Base-by-base conservation (phyloP, 2,797 vertebrate species). In the Diglossa cyanea region DNA sequence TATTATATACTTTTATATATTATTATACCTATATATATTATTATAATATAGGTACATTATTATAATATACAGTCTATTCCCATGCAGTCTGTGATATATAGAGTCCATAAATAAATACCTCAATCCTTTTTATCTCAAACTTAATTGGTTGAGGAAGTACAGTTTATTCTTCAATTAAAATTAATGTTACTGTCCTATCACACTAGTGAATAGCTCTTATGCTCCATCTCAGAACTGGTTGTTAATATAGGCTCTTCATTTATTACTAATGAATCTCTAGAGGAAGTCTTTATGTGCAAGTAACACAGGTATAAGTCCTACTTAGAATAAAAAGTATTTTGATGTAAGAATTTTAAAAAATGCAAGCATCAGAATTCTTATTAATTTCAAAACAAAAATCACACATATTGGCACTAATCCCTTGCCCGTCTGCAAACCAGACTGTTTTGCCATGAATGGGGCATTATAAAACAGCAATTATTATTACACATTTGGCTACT, bases 371-470 rank as follows among this genome's bases (percentile, higher is more conserved):
- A 47, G 7, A 37, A 54, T 40, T 84, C 42, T 33, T 67, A 31
- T 1, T 37, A 7, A 53, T 66, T 88, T 72, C 42, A 35, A 88
- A 91, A n/a, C 2, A 9, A 33, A 90, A 62, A 62, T 75, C 3
- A 0, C 3, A 1, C 6, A 2, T 8, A 6, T 51, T 81, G 4
- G 17, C 6, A 26, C 9, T 51, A 47, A 66, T 47, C 8, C 3
- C 20, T 78, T 62, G 30, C 26, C 47, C 9, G 7, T 75, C 35
- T 31, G 17, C 42, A 65, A 68, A 25, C 10, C 3, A 9, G n/a
- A 37, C 18, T 57, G 10, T 44, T 83, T 26, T 26, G 20, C 30
- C 1, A 1, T n/a, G 44, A 75, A 68, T 30, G 8, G 9, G 21
- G 6, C 54, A 31, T 35, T 51, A 62, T 61, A 81, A 72, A 51